Conservation (phyloP, 2,113 vertebrate genomes). For the Cottus gobio region DNA sequence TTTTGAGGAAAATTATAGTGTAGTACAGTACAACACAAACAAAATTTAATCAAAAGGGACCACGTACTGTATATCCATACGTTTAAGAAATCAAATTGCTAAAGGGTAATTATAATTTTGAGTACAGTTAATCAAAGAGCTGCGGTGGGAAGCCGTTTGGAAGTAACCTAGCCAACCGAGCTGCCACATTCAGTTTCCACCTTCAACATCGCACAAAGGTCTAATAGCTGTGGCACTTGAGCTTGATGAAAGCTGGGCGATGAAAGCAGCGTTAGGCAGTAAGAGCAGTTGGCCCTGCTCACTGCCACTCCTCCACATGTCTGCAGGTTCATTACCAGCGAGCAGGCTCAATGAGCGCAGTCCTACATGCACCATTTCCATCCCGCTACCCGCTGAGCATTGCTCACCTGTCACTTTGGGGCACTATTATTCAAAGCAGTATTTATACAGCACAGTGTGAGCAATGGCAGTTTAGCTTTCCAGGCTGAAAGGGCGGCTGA, state of each 20-base stretch:
- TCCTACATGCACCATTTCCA: conserved; percentile 56
- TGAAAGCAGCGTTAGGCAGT: conserved; percentile 70
- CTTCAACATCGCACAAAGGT: conserved; percentile 64
- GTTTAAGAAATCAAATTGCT: conserved; percentile 54
- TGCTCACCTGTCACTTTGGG: conserved; percentile 63
- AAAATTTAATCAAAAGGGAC: neutral
- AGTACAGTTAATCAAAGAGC: conserved; percentile 65
- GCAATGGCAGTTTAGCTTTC: conserved; percentile 27
- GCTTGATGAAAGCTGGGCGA: conserved; percentile 68
- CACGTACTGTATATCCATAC: conserved; percentile 9
- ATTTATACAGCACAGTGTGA: conserved; percentile 32
- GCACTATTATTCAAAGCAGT: conserved; percentile 25
- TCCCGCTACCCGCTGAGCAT: conserved; percentile 50
- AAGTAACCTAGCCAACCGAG: conserved; percentile 65
- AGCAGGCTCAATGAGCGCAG: conserved; percentile 30
- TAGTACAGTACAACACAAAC: neutral
- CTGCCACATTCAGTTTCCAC: conserved; percentile 62
- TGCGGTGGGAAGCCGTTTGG: conserved; percentile 56
- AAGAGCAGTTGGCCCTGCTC: conserved; percentile 65
- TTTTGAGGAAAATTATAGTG: neutral
- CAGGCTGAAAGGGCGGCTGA: conserved; percentile 5
- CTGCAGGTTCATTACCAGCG: conserved; percentile 64
- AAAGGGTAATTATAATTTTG: conserved; percentile 55
- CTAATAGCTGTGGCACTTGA: conserved; percentile 72
- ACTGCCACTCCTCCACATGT: conserved; percentile 61